Percentiles rank a stretch among this genome's conserved stretches.
These are phyloP conservation scores for Hydrophis major DNA, from an alignment of 2,797 vertebrate genomes.

Conservation along the genomic window DNA sequence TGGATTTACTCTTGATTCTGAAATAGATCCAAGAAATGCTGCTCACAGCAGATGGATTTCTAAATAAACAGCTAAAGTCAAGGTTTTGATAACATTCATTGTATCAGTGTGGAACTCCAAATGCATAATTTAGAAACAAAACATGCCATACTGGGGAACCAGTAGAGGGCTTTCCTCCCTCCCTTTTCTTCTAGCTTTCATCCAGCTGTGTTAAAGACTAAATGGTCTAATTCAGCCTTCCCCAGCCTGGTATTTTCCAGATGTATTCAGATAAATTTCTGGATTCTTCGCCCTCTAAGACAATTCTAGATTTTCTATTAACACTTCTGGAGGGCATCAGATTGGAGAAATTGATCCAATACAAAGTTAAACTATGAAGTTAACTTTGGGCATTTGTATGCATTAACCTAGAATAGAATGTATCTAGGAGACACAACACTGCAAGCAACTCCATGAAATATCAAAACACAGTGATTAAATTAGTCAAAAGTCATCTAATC, in stretches of 20 bases:
- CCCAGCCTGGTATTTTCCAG: neutral
- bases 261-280: neutral
- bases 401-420: neutral
- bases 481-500: neutral
- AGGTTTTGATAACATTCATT: constrained; percentile 52
- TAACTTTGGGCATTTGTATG: constrained; percentile 15
- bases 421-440: neutral
- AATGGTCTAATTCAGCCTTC: neutral
- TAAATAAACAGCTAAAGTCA: constrained; percentile 57
- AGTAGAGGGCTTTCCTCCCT: neutral
- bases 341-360: neutral
- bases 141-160: neutral
- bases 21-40: constrained; percentile 48
- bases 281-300: neutral
- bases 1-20: constrained; percentile 41
- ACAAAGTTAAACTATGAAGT: neutral
- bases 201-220: neutral
- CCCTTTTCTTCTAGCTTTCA: neutral
- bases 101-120: constrained; percentile 40
- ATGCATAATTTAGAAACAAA: constrained; percentile 38
- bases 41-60: constrained; percentile 46
- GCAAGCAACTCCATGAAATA: neutral
- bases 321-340: neutral
- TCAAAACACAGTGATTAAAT: neutral
- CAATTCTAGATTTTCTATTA: neutral